Conservation (phyloP, 2,113 vertebrate species). For the Crotalus viridis region DNA sequence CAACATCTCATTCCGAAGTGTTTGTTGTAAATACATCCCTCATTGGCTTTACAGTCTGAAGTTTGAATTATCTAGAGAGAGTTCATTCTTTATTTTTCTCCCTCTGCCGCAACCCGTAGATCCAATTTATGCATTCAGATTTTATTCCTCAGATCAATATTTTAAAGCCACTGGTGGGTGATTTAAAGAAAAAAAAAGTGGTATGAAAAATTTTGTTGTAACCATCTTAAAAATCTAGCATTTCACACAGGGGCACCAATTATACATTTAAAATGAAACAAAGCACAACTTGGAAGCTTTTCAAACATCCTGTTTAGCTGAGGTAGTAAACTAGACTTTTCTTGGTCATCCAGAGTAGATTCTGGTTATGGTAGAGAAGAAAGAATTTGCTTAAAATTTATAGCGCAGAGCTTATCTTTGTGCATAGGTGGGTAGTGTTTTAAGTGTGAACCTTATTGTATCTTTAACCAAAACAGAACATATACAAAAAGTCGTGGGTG, state of each 20-base stretch:
- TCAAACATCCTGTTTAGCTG: not conserved
- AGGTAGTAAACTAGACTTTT: not conserved
- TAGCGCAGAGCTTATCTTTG: not conserved
- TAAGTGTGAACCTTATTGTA: not conserved
- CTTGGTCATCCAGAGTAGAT: not conserved
- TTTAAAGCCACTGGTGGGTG: not conserved
- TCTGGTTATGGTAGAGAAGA: not conserved
- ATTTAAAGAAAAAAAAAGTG: not conserved
- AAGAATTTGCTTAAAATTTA: not conserved
- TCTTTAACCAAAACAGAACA: not conserved
- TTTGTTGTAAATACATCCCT: conserved; percentile 12
- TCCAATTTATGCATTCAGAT: accelerated
- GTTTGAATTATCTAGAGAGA: conserved; percentile 22
- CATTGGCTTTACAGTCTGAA: conserved; percentile 36
- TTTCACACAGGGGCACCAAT: not conserved
- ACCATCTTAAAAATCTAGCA: not conserved
- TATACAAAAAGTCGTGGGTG: not conserved
- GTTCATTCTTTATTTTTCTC: accelerated
- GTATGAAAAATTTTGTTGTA: not conserved
- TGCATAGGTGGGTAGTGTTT: not conserved
- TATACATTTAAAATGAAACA: not conserved
- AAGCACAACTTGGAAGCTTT: not conserved
- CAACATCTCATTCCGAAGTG: conserved; percentile 2
- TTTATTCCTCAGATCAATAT: not conserved
- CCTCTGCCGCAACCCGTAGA: not conserved